These are phyloP conservation scores for Netelia virgata DNA, from an alignment of 2,888 invertebrate species.

Conservation along the genomic window DNA sequence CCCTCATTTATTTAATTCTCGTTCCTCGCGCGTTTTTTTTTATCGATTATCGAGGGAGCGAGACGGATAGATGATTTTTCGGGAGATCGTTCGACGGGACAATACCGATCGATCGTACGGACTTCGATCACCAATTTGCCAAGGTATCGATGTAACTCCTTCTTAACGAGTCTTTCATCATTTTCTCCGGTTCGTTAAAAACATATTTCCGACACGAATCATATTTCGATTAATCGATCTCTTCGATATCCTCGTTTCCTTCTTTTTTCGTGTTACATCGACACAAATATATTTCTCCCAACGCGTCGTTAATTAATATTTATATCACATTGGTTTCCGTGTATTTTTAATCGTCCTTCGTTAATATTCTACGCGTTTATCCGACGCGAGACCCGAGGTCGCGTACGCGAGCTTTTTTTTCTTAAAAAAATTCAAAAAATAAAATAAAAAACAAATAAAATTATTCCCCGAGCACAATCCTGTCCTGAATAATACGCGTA, in stretches of 20 bases:
- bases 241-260: too few species aligned
- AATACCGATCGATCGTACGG: neutral
- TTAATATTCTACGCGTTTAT: constrained; percentile 50
- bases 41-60: neutral
- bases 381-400: constrained; percentile 17
- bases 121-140: too few species aligned
- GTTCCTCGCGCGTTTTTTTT: constrained; percentile 3
- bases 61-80: neutral
- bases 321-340: neutral
- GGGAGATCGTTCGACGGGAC: neutral
- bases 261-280: too few species aligned
- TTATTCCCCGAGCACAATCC: constrained; percentile 33
- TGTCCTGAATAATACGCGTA: constrained; percentile 33
- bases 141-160: too few species aligned
- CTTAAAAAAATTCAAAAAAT: neutral
- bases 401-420: constrained; percentile 42
- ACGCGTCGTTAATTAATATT: neutral
- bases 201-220: too few species aligned
- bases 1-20: constrained; percentile 34
- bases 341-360: constrained; percentile 9
- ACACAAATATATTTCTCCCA: neutral
- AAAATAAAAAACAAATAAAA: constrained; percentile 8
- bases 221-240: too few species aligned
- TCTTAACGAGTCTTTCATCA: too few species aligned
- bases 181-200: too few species aligned